A percentile compares a stretch with the other conserved stretches of the same genome.
These are phyloP conservation scores for Pollenia amentaria DNA, from an alignment of 2,888 invertebrate species.

Conservation along the genomic window DNA sequence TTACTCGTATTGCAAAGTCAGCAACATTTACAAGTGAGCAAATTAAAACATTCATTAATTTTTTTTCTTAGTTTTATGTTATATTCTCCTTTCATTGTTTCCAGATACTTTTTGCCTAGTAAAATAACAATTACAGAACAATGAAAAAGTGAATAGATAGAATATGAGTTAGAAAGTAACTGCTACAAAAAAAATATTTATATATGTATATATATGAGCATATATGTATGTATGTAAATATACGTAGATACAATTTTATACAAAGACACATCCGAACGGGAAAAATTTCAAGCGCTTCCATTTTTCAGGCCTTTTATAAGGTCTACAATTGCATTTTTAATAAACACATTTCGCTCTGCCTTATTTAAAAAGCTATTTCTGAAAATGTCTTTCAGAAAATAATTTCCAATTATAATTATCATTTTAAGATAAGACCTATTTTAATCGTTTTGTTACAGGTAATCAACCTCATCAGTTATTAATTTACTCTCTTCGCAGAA, in stretches of 20 bases:
- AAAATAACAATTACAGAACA: constrained; percentile 66
- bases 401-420: too few relatives aligned
- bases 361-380: too few relatives aligned
- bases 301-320: too few relatives aligned
- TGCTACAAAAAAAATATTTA: background rate
- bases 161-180: constrained; percentile 26
- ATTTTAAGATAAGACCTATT: too few relatives aligned
- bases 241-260: background rate
- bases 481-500: too few relatives aligned
- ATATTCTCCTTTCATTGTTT: constrained; percentile 19
- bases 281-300: too few relatives aligned
- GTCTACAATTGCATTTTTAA: too few relatives aligned
- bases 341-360: too few relatives aligned
- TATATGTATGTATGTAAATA: background rate
- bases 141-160: constrained; percentile 52
- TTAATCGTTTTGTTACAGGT: too few relatives aligned
- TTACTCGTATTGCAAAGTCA: constrained; percentile 50
- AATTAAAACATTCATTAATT: constrained; percentile 57
- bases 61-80: background rate
- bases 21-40: constrained; percentile 60
- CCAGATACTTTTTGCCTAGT: constrained; percentile 54
- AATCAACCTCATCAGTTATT: too few relatives aligned
- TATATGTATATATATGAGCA: background rate
- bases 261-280: too few relatives aligned
- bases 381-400: too few relatives aligned